Conservation (phyloP, 2,888 invertebrate genomes). For the Lissocephala sabroskyi region DNA sequence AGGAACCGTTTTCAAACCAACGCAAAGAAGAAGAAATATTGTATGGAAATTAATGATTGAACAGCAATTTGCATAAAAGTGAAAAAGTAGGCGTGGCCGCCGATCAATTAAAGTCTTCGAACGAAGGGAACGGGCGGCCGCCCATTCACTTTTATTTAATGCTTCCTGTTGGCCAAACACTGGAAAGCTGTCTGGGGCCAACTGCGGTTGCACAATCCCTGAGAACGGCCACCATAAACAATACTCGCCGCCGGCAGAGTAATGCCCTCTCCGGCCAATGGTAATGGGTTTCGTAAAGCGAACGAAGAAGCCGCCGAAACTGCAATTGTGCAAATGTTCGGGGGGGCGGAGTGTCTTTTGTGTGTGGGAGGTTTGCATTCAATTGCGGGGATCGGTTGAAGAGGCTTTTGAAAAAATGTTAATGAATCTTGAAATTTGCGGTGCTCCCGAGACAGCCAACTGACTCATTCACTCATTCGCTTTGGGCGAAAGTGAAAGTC, state of each 20-base stretch:
- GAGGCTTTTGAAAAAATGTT: slow-evolving; percentile 25
- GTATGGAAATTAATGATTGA: too few species aligned
- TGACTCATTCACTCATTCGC: too few species aligned
- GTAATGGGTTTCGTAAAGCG: slow-evolving; percentile 13
- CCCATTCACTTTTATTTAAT: neutral
- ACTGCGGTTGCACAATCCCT: slow-evolving; percentile 30
- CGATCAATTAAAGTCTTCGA: too few species aligned
- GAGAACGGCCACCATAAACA: slow-evolving; percentile 26
- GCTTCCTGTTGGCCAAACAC: neutral
- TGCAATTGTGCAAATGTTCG: slow-evolving; percentile 29
- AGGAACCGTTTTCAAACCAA: neutral
- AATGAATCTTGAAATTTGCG: slow-evolving; percentile 36
- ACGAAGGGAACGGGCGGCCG: too few species aligned
- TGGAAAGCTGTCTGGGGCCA: neutral
- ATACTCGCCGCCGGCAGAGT: too few species aligned
- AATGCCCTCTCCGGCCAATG: slow-evolving; percentile 30
- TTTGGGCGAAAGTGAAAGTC: slow-evolving; percentile 52
- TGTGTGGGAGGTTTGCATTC: slow-evolving; percentile 28
- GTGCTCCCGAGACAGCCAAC: too few species aligned
- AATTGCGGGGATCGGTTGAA: slow-evolving; percentile 11
- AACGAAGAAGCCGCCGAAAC: slow-evolving; percentile 35
- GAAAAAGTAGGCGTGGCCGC: slow-evolving; percentile 38
- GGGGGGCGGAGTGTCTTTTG: slow-evolving; percentile 6
- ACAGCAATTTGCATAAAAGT: slow-evolving; percentile 38
- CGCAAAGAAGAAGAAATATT: too few species aligned